A percentile compares a stretch with the other conserved stretches of the same genome.
Conservation (phyloP, 2,888 invertebrate species). For the Xanthia togata region DNA sequence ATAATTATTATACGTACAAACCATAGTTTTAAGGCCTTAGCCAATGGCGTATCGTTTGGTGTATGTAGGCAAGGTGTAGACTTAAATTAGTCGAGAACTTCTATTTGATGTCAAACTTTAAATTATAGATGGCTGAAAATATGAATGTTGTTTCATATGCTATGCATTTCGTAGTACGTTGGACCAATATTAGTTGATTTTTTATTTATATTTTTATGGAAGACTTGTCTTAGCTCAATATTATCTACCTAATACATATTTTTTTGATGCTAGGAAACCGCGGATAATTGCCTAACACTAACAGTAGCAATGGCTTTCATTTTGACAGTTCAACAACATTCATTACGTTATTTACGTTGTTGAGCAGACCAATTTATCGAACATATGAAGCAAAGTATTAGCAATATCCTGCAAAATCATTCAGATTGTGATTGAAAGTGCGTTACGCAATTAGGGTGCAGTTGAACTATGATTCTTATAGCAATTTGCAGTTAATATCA, state of each 20-base stretch:
- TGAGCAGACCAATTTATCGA: too few species aligned
- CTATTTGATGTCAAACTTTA: slow-evolving; percentile 3
- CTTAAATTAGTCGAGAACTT: slow-evolving; percentile 14
- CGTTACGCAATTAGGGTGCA: too few species aligned
- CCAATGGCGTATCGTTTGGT: slow-evolving; percentile 39
- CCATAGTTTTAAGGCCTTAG: slow-evolving; percentile 40
- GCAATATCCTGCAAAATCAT: too few species aligned
- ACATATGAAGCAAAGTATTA: too few species aligned
- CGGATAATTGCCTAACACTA: too few species aligned
- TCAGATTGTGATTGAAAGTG: too few species aligned
- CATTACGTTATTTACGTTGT: too few species aligned
- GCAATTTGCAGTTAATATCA: background rate
- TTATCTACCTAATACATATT: background rate
- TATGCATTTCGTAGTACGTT: slow-evolving; percentile 16
- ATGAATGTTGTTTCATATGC: slow-evolving; percentile 9
- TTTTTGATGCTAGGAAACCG: background rate
- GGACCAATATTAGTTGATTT: slow-evolving; percentile 35
- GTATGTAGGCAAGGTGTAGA: slow-evolving; percentile 27
- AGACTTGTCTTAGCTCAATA: background rate
- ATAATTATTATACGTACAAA: slow-evolving; percentile 57
- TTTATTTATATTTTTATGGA: slow-evolving; percentile 1
- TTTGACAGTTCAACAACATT: too few species aligned
- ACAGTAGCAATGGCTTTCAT: too few species aligned
- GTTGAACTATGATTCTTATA: background rate
- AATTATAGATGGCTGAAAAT: background rate